A percentile compares a stretch with the other conserved stretches of the same genome.
Conservation (phyloP, 2,888 invertebrate genomes). For the Ormyrus nitidulus region DNA sequence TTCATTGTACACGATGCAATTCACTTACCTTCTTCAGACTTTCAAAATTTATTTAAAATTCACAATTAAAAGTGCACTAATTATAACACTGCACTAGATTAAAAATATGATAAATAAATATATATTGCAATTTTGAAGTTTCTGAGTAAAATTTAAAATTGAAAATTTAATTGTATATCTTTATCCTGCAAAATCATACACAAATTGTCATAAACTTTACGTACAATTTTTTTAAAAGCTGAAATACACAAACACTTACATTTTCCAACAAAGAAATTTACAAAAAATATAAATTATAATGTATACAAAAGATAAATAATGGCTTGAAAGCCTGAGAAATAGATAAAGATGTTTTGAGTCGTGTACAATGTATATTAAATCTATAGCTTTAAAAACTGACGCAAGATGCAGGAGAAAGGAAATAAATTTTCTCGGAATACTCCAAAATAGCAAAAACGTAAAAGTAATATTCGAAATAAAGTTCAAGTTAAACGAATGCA, state of each 20-base stretch:
- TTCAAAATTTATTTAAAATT: conserved; percentile 47
- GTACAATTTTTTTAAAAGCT: no score
- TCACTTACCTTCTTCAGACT: conserved; percentile 54
- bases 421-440: conserved; percentile 42
- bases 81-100: no score
- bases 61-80: conserved; percentile 21
- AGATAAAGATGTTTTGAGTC: conserved; percentile 38
- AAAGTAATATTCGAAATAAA: background rate
- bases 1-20: conserved; percentile 56
- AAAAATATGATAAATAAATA: conserved; percentile 21
- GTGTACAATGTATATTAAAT: conserved; percentile 55
- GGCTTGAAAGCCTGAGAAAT: conserved; percentile 29
- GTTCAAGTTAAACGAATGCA: background rate
- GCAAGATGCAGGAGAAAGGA: conserved; percentile 41
- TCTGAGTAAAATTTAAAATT: conserved; percentile 28
- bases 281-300: no score
- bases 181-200: conserved; percentile 27
- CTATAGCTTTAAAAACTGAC: background rate
- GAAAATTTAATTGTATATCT: conserved; percentile 2
- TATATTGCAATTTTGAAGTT: conserved; percentile 54
- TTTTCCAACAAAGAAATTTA: no score
- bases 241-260: no score
- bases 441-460: conserved; percentile 49
- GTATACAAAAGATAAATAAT: conserved; percentile 4
- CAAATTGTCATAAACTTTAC: background rate